These are phyloP conservation scores for Meteorus sp. DNA, from an alignment of 1,140 invertebrate species.

Conservation along the genomic window DNA sequence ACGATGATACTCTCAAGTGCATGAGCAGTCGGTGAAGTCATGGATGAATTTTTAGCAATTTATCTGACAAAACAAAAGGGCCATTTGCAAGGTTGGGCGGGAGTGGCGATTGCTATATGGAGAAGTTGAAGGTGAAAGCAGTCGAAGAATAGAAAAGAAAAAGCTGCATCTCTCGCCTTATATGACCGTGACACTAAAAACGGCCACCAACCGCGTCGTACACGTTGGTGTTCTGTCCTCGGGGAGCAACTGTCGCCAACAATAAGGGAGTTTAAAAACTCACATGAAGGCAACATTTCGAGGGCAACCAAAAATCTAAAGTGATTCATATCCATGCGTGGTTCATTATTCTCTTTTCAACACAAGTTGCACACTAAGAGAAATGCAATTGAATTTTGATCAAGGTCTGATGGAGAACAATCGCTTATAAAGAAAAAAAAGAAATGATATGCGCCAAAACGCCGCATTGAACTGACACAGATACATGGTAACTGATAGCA, in stretches of 20 bases:
- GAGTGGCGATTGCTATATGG: background rate
- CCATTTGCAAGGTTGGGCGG: background rate
- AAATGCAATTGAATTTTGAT: background rate
- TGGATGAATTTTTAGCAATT: background rate
- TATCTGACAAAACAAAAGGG: background rate
- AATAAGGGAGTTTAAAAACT: constrained; percentile 13
- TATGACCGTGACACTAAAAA: constrained; percentile 43
- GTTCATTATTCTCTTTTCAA: background rate
- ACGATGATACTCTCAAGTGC: constrained; percentile 25
- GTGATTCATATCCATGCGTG: constrained; percentile 17
- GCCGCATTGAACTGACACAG: constrained; percentile 19
- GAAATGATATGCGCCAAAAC: background rate
- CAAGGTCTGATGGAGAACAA: background rate
- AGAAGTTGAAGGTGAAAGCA: background rate
- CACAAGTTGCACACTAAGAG: background rate
- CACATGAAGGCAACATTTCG: constrained; percentile 12
- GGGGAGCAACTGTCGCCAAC: constrained; percentile 2
- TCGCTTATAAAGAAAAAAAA: background rate
- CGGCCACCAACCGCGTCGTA: constrained; percentile 13
- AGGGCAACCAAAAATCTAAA: background rate
- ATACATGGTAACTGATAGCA: constrained; percentile 6
- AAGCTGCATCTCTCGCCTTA: constrained; percentile 8
- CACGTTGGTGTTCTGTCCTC: too few relatives aligned
- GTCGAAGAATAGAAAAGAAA: background rate
- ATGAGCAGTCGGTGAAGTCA: constrained; percentile 46